Percentiles rank a stretch among this genome's conserved stretches.
Evolutionary conservation across 1,140 invertebrate genomes (phyloP).

Genomic region (Cherax quadricarinatus): DNA sequence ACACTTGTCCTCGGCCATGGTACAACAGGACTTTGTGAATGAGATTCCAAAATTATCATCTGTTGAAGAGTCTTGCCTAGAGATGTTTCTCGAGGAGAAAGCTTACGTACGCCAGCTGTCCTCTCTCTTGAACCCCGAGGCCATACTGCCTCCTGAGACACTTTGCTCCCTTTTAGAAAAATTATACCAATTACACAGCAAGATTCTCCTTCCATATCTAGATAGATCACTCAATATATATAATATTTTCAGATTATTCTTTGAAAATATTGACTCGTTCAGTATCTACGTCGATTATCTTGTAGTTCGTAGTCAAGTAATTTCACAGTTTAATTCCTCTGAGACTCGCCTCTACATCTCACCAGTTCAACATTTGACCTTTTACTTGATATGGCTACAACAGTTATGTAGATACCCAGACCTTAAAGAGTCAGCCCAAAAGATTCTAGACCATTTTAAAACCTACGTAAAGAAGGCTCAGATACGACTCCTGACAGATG

Average conservation of each 20-base stretch:
- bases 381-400: slow-evolving; percentile 16
- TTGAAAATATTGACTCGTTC: slow-evolving; percentile 16
- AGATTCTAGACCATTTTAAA: not conserved
- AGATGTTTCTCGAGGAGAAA: slow-evolving; percentile 7
- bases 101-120: slow-evolving; percentile 4
- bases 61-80: not conserved
- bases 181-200: slow-evolving; percentile 22
- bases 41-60: not conserved
- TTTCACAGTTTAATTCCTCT: not conserved
- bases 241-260: slow-evolving; percentile 11
- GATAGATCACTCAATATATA: not conserved
- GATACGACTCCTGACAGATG: slow-evolving; percentile 9
- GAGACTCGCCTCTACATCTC: slow-evolving; percentile 40
- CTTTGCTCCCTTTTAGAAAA: slow-evolving; percentile 30
- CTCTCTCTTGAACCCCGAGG: slow-evolving; percentile 37
- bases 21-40: not conserved
- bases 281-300: slow-evolving; percentile 45
- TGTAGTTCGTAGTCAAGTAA: slow-evolving; percentile 26
- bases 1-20: slow-evolving; percentile 5
- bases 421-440: not conserved
- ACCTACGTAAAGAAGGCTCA: slow-evolving; percentile 12
- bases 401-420: not conserved
- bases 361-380: slow-evolving; percentile 44
- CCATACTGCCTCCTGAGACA: not conserved
- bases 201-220: slow-evolving; percentile 24